phyloP scores from a whole-genome alignment of 2,113 vertebrate species.

The Muntiacus reevesi region DNA sequence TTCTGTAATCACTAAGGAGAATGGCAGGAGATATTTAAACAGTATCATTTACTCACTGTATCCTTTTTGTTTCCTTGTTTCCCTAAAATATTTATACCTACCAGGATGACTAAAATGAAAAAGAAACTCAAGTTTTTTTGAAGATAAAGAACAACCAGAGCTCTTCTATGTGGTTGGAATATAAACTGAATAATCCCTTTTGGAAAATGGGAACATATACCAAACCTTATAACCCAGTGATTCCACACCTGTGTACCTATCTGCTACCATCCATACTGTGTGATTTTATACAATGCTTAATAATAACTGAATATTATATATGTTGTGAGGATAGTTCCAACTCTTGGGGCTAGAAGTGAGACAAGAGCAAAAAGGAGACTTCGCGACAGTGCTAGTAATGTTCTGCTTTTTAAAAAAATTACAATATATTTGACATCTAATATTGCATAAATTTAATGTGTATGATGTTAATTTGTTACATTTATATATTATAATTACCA shows the following conservation, averaged over 20 bases:
- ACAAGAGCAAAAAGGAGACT: neutral
- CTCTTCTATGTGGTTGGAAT: neutral
- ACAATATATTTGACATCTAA: neutral
- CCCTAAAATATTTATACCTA: neutral
- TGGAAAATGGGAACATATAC: neutral
- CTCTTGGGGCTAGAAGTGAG: neutral
- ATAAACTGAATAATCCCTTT: neutral
- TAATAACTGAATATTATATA: neutral
- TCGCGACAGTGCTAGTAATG: neutral
- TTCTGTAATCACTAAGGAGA: neutral
- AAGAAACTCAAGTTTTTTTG: neutral
- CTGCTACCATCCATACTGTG: neutral
- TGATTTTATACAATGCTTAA: neutral
- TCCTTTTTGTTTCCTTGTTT: neutral
- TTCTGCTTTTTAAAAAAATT: neutral
- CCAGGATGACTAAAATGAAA: neutral
- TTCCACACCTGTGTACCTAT: too few relatives aligned
- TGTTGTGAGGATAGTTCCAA: neutral
- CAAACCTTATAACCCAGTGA: neutral
- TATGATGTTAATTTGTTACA: neutral
- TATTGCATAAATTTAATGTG: neutral
- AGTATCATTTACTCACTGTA: neutral
- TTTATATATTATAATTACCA: neutral
- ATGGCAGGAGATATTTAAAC: neutral
- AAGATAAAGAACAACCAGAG: neutral